phyloP scores from a whole-genome alignment of 1,140 invertebrate species.

The Parasteatoda tepidariorum region DNA sequence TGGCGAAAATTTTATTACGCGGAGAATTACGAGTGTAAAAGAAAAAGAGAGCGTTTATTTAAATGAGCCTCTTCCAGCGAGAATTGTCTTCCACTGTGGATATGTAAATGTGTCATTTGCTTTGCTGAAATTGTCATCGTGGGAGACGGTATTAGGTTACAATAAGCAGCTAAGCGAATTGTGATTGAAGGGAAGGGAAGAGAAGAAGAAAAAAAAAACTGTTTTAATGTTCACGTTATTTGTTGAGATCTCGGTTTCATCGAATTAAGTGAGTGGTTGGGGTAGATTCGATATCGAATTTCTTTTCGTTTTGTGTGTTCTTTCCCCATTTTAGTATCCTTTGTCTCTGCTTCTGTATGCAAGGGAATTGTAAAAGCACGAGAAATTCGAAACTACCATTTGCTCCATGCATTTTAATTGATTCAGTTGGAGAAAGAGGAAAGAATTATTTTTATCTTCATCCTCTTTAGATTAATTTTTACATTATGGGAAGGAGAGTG shows the following conservation, averaged over 20 bases:
- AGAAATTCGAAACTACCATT: background rate
- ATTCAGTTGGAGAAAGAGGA: background rate
- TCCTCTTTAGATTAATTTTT: too few species aligned
- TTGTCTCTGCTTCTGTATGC: too few species aligned
- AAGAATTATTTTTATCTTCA: too few species aligned
- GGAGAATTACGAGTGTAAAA: constrained; percentile 16
- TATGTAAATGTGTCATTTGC: constrained; percentile 28
- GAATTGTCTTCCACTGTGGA: background rate
- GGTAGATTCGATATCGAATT: background rate
- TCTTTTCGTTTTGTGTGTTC: background rate
- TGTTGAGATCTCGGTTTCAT: background rate
- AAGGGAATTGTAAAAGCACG: background rate
- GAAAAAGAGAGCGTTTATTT: constrained; percentile 29
- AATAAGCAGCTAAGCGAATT: constrained; percentile 1
- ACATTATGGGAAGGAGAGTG: too few species aligned
- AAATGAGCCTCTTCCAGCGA: constrained; percentile 9
- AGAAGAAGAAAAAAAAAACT: background rate
- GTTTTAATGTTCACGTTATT: background rate
- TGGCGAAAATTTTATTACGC: constrained; percentile 39
- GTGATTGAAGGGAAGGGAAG: background rate
- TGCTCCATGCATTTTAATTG: background rate
- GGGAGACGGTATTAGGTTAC: background rate
- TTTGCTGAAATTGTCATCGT: background rate
- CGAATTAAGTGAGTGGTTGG: background rate
- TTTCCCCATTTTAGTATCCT: background rate